Base-by-base conservation (phyloP, 2,797 vertebrate species). In the Myotis daubentonii region DNA sequence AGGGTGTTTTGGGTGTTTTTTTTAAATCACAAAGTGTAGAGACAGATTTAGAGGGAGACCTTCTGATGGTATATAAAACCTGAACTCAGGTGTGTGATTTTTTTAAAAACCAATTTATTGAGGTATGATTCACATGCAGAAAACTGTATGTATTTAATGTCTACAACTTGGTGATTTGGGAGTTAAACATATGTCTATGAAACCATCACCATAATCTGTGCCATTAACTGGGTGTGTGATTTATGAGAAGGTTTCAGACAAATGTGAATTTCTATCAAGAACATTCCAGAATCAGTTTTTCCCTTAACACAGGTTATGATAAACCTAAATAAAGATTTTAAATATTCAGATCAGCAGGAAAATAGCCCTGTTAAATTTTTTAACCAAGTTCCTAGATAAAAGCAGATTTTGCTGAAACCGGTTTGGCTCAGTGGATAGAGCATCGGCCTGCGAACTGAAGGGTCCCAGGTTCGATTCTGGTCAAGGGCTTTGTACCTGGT, bases 271-370 rank as follows among this genome's bases (percentile, higher is more conserved):
- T 57, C 30, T 47, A 66, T 55, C 83, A 82, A 53, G 75, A 86
- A 78, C 78, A 60, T 47, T 89, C 80, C 41, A 75, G 9, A 86
- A 33, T 91, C 62, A 38, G 0, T 28, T 81, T 94, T 93, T 62
- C 65, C 33, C 33, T 33, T 53, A 38, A 60, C 30, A 38, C 23
- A n/a, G 20, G 78, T n/a, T 47, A 28, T 78, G 47, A 60, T 80
- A 66, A 81, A 72, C 49, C 62, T 74, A 41, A 94, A 6, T 78
- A 82, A 57, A 33, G 85, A 93, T 87, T 86, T 82, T n/a, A 78
- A 82, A 55, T 91, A 78, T 62, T 55, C 55, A 79, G 38, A 60
- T 82, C 30, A 6, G 19, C 20, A 41, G 60, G 79, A 82, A 74
- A 85, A 25, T 89, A 33, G 10, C 23, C 49, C 60, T 68, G 33